Conservation (phyloP, 2,113 vertebrate genomes). For the Perca flavescens region DNA sequence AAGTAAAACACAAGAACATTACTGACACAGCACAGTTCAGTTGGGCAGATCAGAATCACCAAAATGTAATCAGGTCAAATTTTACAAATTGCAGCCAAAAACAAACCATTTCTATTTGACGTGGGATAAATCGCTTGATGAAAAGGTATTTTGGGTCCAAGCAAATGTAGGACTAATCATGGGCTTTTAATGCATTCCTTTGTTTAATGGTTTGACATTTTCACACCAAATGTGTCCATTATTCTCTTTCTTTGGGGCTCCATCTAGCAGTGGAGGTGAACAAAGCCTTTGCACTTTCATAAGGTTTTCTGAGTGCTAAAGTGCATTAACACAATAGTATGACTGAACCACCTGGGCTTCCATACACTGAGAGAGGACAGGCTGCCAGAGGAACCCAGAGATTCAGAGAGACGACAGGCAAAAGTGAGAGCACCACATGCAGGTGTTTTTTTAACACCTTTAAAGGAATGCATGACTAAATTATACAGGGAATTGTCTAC, state of each 20-base stretch:
- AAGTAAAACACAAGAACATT: conserved; percentile 16
- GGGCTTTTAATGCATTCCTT: conserved; percentile 57
- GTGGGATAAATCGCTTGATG: conserved; percentile 36
- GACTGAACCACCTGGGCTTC: conserved; percentile 67
- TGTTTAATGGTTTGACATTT: conserved; percentile 51
- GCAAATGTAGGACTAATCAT: conserved; percentile 44
- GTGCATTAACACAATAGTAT: conserved; percentile 55
- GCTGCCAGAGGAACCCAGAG: conserved; percentile 34
- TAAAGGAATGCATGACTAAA: conserved; percentile 69
- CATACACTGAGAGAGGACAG: conserved; percentile 29
- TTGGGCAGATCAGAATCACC: conserved; percentile 19
- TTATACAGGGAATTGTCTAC: conserved; percentile 51
- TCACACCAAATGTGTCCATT: conserved; percentile 65
- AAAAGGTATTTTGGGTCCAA: conserved; percentile 31
- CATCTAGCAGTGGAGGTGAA: conserved; percentile 48
- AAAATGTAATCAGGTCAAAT: conserved; percentile 42
- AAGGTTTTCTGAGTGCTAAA: conserved; percentile 50
- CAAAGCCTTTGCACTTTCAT: conserved; percentile 56
- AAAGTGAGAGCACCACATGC: conserved; percentile 53
- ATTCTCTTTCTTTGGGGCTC: conserved; percentile 57
- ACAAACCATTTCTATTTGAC: conserved; percentile 34
- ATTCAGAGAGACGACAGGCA: conserved; percentile 31
- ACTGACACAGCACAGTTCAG: conserved; percentile 10
- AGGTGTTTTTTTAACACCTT: conserved; percentile 75
- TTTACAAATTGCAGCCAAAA: conserved; percentile 21